Evolutionary conservation across 1,140 invertebrate genomes (phyloP).

Genomic region (Drosophila prosaltans): DNA sequence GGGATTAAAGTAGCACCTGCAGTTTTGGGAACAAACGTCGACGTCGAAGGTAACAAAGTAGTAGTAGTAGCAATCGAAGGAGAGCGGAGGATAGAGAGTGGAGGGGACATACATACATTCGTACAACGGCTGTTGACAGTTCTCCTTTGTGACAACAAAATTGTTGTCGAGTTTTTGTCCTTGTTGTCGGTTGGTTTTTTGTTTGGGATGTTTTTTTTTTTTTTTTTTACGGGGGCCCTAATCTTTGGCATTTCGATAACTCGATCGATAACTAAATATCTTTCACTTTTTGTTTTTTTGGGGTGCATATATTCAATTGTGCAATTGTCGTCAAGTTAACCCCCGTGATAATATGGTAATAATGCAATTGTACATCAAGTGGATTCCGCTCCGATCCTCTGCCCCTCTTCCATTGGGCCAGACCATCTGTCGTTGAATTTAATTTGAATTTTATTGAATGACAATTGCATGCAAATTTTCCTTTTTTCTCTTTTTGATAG

Average conservation of each 20-base stretch:
- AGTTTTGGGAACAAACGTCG: slow-evolving; percentile 41
- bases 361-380: slow-evolving; percentile 50
- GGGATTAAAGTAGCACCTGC: slow-evolving; percentile 80
- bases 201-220: slow-evolving; percentile 22
- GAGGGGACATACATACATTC: background rate
- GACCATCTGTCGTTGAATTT: slow-evolving; percentile 64
- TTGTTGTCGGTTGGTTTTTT: background rate
- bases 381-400: slow-evolving; percentile 6
- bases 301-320: slow-evolving; percentile 49
- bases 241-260: slow-evolving; percentile 72
- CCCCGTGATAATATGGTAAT: slow-evolving; percentile 11
- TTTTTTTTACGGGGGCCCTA: slow-evolving; percentile 25
- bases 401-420: background rate
- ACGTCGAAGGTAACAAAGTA: slow-evolving; percentile 18
- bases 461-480: slow-evolving; percentile 75
- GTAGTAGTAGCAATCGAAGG: background rate
- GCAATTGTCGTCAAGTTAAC: background rate
- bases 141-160: slow-evolving; percentile 78
- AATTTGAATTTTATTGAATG: slow-evolving; percentile 82
- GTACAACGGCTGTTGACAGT: slow-evolving; percentile 66
- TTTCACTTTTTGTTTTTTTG: background rate
- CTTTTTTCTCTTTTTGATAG: slow-evolving; percentile 24
- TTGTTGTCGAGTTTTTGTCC: slow-evolving; percentile 61
- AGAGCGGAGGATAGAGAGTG: background rate
- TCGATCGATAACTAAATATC: slow-evolving; percentile 63